Evolutionary conservation across 2,113 vertebrate genomes (phyloP), one percentile per base, ranked within the genome.

Genomic region (Mystacornis crossleyi): DNA sequence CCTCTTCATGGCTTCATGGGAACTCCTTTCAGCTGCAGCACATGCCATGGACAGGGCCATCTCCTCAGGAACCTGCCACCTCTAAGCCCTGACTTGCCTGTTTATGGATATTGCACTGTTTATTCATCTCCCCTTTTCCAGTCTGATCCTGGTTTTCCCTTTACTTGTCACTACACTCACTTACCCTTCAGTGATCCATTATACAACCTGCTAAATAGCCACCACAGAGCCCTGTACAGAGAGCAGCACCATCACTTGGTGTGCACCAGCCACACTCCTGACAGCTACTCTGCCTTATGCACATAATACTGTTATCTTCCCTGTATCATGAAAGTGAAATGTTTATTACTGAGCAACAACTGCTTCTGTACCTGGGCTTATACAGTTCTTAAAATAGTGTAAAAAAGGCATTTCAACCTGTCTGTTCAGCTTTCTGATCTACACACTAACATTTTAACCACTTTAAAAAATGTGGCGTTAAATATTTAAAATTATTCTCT

Each of bases 401-500:
- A 20, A 82, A 69, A 91, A 87, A 10, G 23, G 12, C 64, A 73
- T 86, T 74, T 62, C 21, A 78, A 25, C 28, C 64, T 78, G 40
- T 55, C 28, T 55, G 18, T 60, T 86, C 66, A 61, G 60, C 42
- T 62, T 90, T 83, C 79, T 73, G 26, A 78, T 43, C 51, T 71
- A 66, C 23, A 67, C 36, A 25, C 9, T 16, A 40, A n/a, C 36
- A 57, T 81, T 67, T 78, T 54, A 85, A 83, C 43, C n/a, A 33
- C 60, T 91, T 78, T 28, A 6, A 60, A 90, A 93, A 90, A 86
- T 2, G 28, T 48, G 67, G 16, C 50, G 71, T 77, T 34, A 81
- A 89, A 89, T 87, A 69, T 87, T 94, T 74, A 77, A 71, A 91
- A 78, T 80, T 55, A 28, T 73, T 95, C 42, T 66, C 60, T 75